Base-by-base conservation (phyloP, 2,888 invertebrate species). In the Ormyrus pomaceus region DNA sequence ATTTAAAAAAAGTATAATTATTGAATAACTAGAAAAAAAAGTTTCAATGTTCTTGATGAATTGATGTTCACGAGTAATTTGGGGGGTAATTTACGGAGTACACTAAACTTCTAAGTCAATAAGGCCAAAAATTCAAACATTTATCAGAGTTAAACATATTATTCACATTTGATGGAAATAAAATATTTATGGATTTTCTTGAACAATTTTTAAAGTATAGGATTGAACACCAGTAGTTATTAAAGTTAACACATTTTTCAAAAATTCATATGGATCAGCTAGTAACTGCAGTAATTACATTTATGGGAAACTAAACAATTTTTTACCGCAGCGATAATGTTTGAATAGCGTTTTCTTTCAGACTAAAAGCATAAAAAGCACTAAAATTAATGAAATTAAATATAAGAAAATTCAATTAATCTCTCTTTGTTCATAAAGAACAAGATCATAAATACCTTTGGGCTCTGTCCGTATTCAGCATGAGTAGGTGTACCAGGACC, bases 401-500 rank as follows among this genome's bases (percentile, higher is more conserved):
- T 10, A 59, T 7, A 59, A 58, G 34, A 65, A 11, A 19, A 71
- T 56, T 46, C 10, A 55, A 55, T 68, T 10, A 68, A 66, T 66
- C 0, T 13, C 34, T 48, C n/a, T 64, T 51, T 51, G 9, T 64
- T 48, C 51, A 48, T 13, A 58, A 59, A 50, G 55, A 62, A 34
- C 34, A 34, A 34, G 4, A 34, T 34, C 1, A 53, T 70, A 3
- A 56, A 13, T 87, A 91, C 91, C 90, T 91, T 92, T 68, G 91
- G 91, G 85, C 90, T 91, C 81, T 91, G 91, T 82, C 86, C 85
- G 73, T 87, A 89, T 83, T 90, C 90, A 45, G 87, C 85, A 76
- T 89, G 88, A 56, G 87, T 89, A 86, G 89, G 89, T 79, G 89
- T 88, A 81, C 89, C 88, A 86, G 92, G 83, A 87, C 91, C 84